Evolutionary conservation across 1,140 invertebrate species (phyloP).

Genomic region (Zaprionus inermis): DNA sequence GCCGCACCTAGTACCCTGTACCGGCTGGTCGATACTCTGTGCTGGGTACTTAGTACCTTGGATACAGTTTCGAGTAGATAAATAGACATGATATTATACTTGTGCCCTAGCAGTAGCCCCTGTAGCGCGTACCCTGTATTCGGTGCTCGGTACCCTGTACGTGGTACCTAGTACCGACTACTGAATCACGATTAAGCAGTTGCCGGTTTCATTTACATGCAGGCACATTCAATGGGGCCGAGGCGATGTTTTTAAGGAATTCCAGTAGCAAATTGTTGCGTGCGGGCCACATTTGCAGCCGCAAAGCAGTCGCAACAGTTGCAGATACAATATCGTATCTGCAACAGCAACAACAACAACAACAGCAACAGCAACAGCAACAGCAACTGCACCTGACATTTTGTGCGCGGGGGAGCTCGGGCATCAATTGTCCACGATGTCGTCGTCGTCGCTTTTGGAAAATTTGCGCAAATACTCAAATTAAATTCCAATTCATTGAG

Average conservation of each 20-base stretch:
- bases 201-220: conserved; percentile 67
- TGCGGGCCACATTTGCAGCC: conserved; percentile 73
- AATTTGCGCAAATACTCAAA: conserved; percentile 83
- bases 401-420: conserved; percentile 62
- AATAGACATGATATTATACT: too few relatives aligned
- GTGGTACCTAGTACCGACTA: conserved; percentile 24
- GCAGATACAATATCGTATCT: conserved; percentile 62
- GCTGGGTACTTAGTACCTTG: background rate
- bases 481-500: conserved; percentile 84
- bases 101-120: background rate
- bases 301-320: conserved; percentile 30
- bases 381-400: conserved; percentile 67
- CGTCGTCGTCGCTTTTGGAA: conserved; percentile 71
- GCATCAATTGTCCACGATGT: conserved; percentile 81
- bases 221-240: conserved; percentile 45
- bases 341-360: conserved; percentile 22
- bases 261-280: conserved; percentile 83
- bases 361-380: conserved; percentile 25
- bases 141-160: background rate
- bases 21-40: background rate
- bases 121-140: background rate
- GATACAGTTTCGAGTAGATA: too few relatives aligned
- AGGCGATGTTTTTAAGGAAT: conserved; percentile 57
- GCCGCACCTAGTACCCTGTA: background rate
- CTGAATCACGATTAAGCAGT: conserved; percentile 79